Percentiles rank a stretch among this genome's conserved stretches.
These are phyloP conservation scores for Pongo abelii DNA, from an alignment of 2,113 vertebrate species.

Conservation along the genomic window DNA sequence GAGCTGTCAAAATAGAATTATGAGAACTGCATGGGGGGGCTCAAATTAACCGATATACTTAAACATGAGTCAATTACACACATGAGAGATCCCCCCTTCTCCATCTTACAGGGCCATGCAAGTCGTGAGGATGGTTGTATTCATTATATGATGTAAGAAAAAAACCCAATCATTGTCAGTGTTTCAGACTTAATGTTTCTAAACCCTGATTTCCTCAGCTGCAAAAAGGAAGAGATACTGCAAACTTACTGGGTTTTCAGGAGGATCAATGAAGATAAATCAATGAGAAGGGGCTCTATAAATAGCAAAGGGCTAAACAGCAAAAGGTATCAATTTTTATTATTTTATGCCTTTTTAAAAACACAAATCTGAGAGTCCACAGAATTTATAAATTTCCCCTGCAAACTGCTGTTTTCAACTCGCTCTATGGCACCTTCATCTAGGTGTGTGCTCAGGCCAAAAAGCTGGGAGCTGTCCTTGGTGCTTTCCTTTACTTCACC, in stretches of 20 bases:
- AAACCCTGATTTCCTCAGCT: slow-evolving; percentile 12
- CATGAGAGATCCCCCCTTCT: background rate
- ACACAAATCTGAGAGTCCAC: background rate
- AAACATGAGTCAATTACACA: slow-evolving; percentile 35
- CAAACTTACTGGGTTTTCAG: background rate
- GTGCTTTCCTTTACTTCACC: background rate
- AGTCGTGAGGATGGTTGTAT: background rate
- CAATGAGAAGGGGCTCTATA: background rate
- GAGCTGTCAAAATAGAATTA: slow-evolving; percentile 66
- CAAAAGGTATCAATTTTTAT: background rate
- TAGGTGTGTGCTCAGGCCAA: background rate
- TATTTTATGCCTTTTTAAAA: background rate
- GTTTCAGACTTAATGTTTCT: background rate
- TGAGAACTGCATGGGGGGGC: background rate
- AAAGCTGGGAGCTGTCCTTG: background rate
- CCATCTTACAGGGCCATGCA: background rate
- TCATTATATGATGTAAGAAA: background rate
- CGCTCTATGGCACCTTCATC: background rate
- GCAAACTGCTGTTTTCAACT: background rate
- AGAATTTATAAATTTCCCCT: background rate
- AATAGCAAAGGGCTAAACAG: background rate
- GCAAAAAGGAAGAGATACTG: background rate
- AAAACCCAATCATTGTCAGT: background rate
- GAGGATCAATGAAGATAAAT: slow-evolving; percentile 14
- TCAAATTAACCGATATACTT: slow-evolving; percentile 41